Base-by-base conservation (phyloP, 2,113 vertebrate genomes). In the Pavo muticus region DNA sequence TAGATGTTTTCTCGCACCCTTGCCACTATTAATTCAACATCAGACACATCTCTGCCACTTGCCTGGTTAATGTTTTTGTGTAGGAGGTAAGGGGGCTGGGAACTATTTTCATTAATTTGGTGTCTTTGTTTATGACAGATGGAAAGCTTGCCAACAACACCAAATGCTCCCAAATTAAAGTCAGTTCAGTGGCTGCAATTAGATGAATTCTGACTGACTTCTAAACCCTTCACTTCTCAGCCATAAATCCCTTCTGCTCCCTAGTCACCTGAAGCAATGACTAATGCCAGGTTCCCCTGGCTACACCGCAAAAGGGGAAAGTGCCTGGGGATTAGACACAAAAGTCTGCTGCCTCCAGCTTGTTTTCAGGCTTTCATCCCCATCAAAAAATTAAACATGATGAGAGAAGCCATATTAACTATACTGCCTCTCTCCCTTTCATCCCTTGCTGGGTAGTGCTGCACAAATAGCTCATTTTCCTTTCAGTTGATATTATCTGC, bases 71-170 rank as follows among this genome's bases (percentile, higher is more conserved):
- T 7, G 35, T 29, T 80, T 93, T 61, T 54, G 24, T 59, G 89
- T 52, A 39, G 48, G 67, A 83, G 68, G 39, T n/a, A 39, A 64
- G 48, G 13, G 35, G 35, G 61, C 18, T 88, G 83, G 25, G 76
- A 94, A 90, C 35, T 75, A 71, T 90, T 81, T 77, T 14, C 5
- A 1, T 63, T 79, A 64, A 56, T 88, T 92, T 76, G 39, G 78
- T 45, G 37, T 48, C 91, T 92, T 86, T 93, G 80, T 90, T 94
- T 80, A 77, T 47, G 57, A 69, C 57, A 57, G 37, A 70, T 71
- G 12, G 72, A 92, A 94, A 87, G 48, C 82, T 93, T 95, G 94
- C 85, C 93, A 93, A 40, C 52, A 37, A 8, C 83, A 67, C 72
- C 71, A 91, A 83, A 88, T 84, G 59, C 84, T 79, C 84, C 60